These are phyloP conservation scores for Hylaea fasciaria DNA, from an alignment of 2,888 invertebrate species.

Conservation along the genomic window DNA sequence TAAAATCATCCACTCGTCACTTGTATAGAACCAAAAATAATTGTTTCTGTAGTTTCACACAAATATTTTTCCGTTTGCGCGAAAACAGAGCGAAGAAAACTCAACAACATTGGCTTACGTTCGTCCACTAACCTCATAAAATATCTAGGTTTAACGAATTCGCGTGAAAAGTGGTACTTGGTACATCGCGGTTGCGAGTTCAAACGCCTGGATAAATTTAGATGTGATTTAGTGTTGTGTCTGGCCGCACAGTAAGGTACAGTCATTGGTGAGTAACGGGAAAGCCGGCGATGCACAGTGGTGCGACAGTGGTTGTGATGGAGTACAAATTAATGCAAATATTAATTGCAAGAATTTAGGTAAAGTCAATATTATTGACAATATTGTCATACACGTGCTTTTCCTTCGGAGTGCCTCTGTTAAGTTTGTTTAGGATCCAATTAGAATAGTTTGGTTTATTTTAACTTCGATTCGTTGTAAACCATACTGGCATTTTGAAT, in stretches of 20 bases:
- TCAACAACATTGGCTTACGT: not conserved
- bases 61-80: too few species aligned
- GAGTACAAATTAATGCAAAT: not conserved
- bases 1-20: too few species aligned
- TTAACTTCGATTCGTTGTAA: too few species aligned
- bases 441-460: too few species aligned
- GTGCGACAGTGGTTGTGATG: conserved; percentile 9
- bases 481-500: too few species aligned
- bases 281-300: conserved; percentile 37
- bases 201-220: conserved; percentile 40
- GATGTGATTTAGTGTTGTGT: conserved; percentile 26
- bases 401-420: too few species aligned
- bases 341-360: too few species aligned
- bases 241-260: conserved; percentile 32
- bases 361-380: too few species aligned
- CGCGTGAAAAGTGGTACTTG: conserved; percentile 31
- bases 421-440: too few species aligned
- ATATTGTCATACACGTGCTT: too few species aligned
- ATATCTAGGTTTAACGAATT: conserved; percentile 19
- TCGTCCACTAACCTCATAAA: conserved; percentile 6
- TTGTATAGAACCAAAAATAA: too few species aligned
- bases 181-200: conserved; percentile 47
- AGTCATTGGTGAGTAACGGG: conserved; percentile 40
- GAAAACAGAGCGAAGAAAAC: not conserved
- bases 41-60: too few species aligned